Evolutionary conservation across 2,113 vertebrate species (phyloP).

Genomic region (Athene cunicularia): DNA sequence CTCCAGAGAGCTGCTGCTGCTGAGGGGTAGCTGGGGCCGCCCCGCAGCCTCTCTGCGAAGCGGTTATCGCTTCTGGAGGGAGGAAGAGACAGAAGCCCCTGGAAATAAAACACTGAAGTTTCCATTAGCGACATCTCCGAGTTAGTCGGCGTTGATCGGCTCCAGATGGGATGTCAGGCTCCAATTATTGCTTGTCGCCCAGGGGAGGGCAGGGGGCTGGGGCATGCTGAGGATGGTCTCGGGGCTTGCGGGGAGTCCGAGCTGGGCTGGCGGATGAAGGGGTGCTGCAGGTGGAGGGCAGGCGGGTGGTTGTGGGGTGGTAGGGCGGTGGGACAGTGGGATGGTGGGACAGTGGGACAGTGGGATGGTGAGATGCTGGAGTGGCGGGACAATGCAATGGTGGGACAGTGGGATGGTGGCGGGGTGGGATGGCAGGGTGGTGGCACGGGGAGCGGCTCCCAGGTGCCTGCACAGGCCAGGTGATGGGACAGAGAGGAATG

Average conservation of each 20-base stretch:
- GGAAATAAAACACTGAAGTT: neutral
- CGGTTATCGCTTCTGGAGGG: neutral
- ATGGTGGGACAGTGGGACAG: too few species aligned
- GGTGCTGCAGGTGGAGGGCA: neutral
- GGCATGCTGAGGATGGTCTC: rapidly evolving
- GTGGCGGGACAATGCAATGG: too few species aligned
- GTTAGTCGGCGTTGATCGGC: neutral
- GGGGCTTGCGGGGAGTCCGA: neutral
- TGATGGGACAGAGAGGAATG: neutral
- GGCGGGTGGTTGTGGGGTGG: neutral
- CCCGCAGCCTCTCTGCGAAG: neutral
- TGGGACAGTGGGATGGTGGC: too few species aligned
- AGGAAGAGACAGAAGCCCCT: neutral
- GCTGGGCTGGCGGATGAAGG: neutral
- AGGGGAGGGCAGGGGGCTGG: neutral
- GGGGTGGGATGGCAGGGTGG: neutral
- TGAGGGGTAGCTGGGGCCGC: neutral
- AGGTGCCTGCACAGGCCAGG: neutral
- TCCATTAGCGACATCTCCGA: neutral
- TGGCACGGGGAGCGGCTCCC: neutral
- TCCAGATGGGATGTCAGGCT: constrained; percentile 18
- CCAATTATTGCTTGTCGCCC: neutral
- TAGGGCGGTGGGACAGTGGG: too few species aligned
- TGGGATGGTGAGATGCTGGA: too few species aligned
- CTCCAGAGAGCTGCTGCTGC: neutral